A percentile compares a stretch with the other conserved stretches of the same genome.
These are phyloP conservation scores for Odontothrips loti DNA, from an alignment of 2,888 invertebrate species.

Conservation along the genomic window DNA sequence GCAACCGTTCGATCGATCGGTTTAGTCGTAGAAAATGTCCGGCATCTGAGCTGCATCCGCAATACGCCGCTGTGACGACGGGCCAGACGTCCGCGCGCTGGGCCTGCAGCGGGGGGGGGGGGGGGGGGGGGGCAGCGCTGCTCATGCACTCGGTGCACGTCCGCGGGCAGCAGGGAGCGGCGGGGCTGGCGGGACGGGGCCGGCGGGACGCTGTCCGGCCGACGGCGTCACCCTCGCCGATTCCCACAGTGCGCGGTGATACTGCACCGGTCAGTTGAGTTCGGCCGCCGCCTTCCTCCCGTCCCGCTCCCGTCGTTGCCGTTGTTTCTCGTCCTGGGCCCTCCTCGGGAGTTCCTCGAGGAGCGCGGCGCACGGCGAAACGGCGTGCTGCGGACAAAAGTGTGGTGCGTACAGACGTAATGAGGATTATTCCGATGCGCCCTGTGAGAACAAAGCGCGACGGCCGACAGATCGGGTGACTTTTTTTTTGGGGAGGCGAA, in stretches of 20 bases:
- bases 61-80: background rate
- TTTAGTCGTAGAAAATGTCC: constrained; percentile 11
- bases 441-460: too few species aligned
- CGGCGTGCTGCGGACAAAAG: too few species aligned
- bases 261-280: constrained; percentile 1
- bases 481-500: too few species aligned
- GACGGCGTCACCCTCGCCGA: constrained; percentile 8
- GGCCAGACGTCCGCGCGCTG: background rate
- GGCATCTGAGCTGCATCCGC: constrained; percentile 12
- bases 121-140: background rate
- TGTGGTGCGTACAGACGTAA: too few species aligned
- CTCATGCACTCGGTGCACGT: constrained; percentile 14
- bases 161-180: background rate
- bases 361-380: background rate
- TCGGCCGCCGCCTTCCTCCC: background rate
- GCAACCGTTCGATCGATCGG: background rate
- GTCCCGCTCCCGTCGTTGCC: background rate
- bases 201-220: background rate
- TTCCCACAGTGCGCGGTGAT: background rate
- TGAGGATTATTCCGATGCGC: too few species aligned
- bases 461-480: too few species aligned
- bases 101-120: background rate
- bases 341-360: background rate
- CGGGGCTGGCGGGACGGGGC: background rate
- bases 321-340: background rate